phyloP scores from a whole-genome alignment of 1,140 invertebrate genomes.

The Papilio xuthus region DNA sequence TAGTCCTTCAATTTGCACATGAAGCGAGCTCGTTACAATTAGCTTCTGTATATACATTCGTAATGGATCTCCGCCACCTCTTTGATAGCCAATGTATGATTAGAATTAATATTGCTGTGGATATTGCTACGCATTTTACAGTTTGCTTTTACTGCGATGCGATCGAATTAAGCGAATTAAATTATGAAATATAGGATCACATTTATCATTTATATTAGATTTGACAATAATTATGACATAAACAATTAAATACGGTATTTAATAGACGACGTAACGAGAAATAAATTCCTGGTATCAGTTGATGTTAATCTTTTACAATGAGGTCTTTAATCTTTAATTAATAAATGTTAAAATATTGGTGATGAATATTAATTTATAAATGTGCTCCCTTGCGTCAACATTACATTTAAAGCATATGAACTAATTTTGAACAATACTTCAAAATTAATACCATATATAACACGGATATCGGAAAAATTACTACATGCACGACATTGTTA shows the following conservation, averaged over 20 bases:
- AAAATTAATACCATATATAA: constrained; percentile 61
- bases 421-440: constrained; percentile 49
- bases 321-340: not conserved
- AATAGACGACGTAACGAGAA: no score
- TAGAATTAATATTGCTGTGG: constrained; percentile 74
- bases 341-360: not conserved
- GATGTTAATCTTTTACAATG: no score
- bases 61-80: constrained; percentile 65
- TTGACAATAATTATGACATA: no score
- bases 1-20: constrained; percentile 58
- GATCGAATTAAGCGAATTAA: constrained; percentile 59
- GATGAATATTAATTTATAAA: constrained; percentile 42
- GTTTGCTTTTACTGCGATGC: constrained; percentile 63
- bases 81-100: constrained; percentile 43
- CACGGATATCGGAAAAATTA: constrained; percentile 62
- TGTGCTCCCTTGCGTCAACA: constrained; percentile 63
- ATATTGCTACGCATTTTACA: constrained; percentile 58
- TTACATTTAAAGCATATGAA: constrained; percentile 73
- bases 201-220: constrained; percentile 43
- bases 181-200: constrained; percentile 55
- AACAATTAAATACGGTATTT: no score
- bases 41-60: constrained; percentile 50
- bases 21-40: constrained; percentile 51
- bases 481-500: constrained; percentile 74
- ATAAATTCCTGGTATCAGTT: no score